These are phyloP conservation scores for Sitta europaea DNA, from an alignment of 2,113 vertebrate species.

Conservation along the genomic window DNA sequence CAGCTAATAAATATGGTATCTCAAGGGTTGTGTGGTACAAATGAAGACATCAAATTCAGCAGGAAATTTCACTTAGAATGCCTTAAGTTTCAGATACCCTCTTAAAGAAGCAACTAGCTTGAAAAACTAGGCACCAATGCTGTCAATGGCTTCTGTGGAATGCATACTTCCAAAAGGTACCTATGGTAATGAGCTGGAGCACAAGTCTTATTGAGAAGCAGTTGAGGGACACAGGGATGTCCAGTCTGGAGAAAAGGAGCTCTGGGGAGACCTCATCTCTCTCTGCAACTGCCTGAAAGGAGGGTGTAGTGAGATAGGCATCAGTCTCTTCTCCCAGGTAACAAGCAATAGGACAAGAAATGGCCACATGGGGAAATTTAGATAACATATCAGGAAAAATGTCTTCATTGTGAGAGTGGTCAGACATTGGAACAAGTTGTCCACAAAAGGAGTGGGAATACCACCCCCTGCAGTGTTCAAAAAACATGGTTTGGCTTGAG, in stretches of 20 bases:
- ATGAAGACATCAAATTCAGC: not conserved
- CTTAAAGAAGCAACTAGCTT: not conserved
- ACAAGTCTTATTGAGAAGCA: not conserved
- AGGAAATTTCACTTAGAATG: not conserved
- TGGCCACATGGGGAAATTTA: not conserved
- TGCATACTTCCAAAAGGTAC: not conserved
- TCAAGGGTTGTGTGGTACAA: not conserved
- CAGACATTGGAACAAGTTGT: not conserved
- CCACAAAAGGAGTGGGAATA: not conserved
- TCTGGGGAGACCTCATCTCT: not conserved
- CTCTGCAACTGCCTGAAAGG: not conserved
- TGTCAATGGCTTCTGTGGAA: not conserved
- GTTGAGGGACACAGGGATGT: not conserved
- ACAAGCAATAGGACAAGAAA: not conserved
- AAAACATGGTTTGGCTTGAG: rapidly evolving
- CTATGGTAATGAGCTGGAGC: not conserved
- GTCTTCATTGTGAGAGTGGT: not conserved
- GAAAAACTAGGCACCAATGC: not conserved
- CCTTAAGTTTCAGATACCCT: not conserved
- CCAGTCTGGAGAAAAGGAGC: not conserved
- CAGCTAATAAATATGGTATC: not conserved
- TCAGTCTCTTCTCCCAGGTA: not conserved
- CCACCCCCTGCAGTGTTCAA: not conserved
- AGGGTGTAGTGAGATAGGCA: not conserved
- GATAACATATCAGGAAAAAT: not conserved